A percentile compares a stretch with the other conserved stretches of the same genome.
Conservation (phyloP, 1,140 invertebrate genomes). For the Caenorhabditis tropicalis region DNA sequence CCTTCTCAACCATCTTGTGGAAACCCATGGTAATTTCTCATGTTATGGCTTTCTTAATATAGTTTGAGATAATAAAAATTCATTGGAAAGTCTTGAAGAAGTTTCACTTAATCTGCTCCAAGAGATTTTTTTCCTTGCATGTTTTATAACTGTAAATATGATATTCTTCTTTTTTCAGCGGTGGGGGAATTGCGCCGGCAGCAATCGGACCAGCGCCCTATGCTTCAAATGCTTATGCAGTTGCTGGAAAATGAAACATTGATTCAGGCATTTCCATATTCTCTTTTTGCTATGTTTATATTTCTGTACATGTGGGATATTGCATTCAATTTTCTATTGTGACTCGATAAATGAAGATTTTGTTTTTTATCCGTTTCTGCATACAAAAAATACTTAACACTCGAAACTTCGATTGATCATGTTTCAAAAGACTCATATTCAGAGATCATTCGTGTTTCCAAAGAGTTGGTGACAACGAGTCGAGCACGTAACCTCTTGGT, state of each 20-base stretch:
- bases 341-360: background rate
- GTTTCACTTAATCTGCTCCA: no score
- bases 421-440: no score
- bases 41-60: no score
- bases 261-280: background rate
- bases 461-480: no score
- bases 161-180: background rate
- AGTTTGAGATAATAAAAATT: background rate
- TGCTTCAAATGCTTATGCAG: background rate
- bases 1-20: constrained; percentile 1
- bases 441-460: no score
- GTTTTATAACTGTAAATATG: background rate
- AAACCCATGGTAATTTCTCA: constrained; percentile 5
- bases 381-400: no score
- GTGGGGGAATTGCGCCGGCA: background rate
- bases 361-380: no score
- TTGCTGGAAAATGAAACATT: constrained; percentile 11
- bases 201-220: background rate
- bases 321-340: background rate
- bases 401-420: no score
- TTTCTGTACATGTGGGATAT: constrained; percentile 7
- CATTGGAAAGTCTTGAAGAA: background rate
- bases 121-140: no score
- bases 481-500: no score
- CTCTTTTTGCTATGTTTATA: background rate